phyloP scores from a whole-genome alignment of 2,113 vertebrate genomes.

The Callorhinus ursinus region DNA sequence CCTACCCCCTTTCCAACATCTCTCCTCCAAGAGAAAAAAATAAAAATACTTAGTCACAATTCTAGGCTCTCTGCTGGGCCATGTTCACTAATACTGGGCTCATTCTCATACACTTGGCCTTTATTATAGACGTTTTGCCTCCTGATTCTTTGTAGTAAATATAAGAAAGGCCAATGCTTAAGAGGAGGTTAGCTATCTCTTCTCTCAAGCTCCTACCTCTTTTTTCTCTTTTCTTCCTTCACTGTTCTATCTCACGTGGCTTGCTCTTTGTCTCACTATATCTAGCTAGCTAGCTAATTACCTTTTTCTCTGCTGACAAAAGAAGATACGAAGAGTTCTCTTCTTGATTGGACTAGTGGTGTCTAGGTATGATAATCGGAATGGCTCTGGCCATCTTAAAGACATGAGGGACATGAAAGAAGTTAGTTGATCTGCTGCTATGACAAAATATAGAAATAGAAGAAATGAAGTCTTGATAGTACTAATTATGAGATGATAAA shows the following conservation, averaged over 20 bases:
- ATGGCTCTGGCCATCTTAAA: neutral
- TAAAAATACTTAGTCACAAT: neutral
- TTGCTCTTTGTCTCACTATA: neutral
- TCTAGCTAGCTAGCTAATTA: neutral
- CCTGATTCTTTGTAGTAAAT: neutral
- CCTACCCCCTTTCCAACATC: neutral
- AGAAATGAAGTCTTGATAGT: neutral
- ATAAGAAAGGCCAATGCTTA: neutral
- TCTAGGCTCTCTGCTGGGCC: neutral
- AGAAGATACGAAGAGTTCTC: neutral
- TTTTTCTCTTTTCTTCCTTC: neutral
- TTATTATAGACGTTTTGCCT: neutral
- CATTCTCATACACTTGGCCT: neutral
- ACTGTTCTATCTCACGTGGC: neutral
- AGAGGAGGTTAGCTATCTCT: neutral
- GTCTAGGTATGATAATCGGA: neutral
- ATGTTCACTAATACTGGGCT: neutral
- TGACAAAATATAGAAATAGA: neutral
- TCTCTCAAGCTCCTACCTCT: neutral
- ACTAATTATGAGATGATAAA: neutral
- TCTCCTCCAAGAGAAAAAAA: neutral
- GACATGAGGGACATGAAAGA: neutral
- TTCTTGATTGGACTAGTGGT: neutral
- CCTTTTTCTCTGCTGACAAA: neutral
- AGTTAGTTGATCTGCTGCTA: neutral